phyloP scores from a whole-genome alignment of 2,113 vertebrate genomes.

The Ceratotherium simum region DNA sequence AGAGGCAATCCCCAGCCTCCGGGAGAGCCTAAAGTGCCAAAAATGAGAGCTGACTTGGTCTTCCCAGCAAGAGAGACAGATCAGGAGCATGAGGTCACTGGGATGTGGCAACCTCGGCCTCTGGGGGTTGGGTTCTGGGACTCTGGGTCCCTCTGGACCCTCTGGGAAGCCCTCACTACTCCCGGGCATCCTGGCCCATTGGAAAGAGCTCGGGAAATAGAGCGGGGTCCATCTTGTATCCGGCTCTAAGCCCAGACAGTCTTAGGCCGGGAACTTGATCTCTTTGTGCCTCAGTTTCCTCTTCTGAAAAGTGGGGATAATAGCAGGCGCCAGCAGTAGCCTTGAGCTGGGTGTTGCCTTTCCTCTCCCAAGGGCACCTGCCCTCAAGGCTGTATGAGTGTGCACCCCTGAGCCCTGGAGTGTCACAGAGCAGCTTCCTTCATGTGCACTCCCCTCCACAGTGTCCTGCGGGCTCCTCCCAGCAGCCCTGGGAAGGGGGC shows the following conservation, averaged over 20 bases:
- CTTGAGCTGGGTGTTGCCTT: background rate
- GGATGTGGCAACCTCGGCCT: background rate
- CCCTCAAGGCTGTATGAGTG: background rate
- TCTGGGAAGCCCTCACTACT: background rate
- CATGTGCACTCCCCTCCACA: accelerated
- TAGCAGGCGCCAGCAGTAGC: background rate
- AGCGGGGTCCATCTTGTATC: background rate
- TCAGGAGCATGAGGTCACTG: background rate
- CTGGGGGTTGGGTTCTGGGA: background rate
- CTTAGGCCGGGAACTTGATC: background rate
- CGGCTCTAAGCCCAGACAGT: background rate
- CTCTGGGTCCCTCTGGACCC: background rate
- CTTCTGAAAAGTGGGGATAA: background rate
- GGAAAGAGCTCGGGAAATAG: background rate
- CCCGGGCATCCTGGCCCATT: background rate
- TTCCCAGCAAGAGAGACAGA: slow-evolving; percentile 53
- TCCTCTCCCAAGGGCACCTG: background rate
- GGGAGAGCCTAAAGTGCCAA: slow-evolving; percentile 56
- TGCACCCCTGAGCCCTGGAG: background rate
- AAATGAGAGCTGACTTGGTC: slow-evolving; percentile 50
- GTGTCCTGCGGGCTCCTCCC: background rate
- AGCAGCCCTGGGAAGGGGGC: background rate
- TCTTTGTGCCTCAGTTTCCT: slow-evolving; percentile 16
- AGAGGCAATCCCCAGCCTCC: slow-evolving; percentile 69
- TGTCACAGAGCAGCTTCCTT: background rate